Evolutionary conservation across 64 coral and sea anemone genomes (phyloP), one percentile per base, ranked within the genome.

Genomic region (Montipora capricornis): DNA sequence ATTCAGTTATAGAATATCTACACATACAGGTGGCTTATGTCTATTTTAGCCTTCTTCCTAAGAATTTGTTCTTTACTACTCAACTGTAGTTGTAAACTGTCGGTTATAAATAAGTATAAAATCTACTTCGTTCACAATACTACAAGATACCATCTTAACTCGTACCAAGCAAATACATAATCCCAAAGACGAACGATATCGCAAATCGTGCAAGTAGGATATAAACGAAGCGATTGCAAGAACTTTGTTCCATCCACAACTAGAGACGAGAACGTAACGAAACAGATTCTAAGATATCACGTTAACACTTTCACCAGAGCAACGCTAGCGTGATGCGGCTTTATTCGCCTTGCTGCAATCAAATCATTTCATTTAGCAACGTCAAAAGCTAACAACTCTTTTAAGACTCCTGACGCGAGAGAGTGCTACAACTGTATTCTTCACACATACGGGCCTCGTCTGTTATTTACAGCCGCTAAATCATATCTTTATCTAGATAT

Each of bases 1-100:
- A 86, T 86, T 86, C 71, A 86, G 82, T 46, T 86, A 86, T 86
- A 86, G 82, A 86, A 86, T 86, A 86, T 86, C 82, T 86, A 86
- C 82, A 86, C 64, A 86, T 86, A 50, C 82, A 86, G 66, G 82
- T 66, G 82, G 82, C 66, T 86, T 86, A 86, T 7, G 45, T 86
- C 82, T 86, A 86, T 86, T 47, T n/a, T 86, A 86, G 82, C 82
- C 82, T 86, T 86, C 82, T 86, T 86, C 82, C 45, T 70, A 86
- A 86, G 82, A 86, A 86, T 86, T 86, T 86, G 82, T 86, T 86
- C 82, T 73, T 20, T 47, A 13, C 82, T 86, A 86, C 82, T 71
- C 8, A 86, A 86, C 82, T 86, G 62, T 86, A 73, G 82, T 20
- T 49, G 82, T 86, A 86, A 69, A 71, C 66, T 20, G 51, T 50